phyloP scores from a whole-genome alignment of 2,113 vertebrate genomes.

The Anthoscopus minutus region DNA sequence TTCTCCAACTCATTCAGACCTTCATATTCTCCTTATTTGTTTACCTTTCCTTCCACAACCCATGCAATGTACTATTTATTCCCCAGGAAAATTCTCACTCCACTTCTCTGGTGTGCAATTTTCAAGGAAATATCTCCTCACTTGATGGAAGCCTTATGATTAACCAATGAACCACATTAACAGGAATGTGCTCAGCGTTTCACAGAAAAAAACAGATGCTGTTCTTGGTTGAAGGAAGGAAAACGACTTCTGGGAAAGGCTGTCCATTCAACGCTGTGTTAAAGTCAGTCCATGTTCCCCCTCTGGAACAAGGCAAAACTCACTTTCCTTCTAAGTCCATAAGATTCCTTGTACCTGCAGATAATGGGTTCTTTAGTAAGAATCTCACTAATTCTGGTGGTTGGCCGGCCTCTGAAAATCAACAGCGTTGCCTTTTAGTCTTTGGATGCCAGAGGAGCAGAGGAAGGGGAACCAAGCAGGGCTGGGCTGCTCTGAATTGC shows the following conservation, averaged over 20 bases:
- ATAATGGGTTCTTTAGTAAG: background rate
- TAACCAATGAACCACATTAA: background rate
- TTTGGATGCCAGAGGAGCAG: background rate
- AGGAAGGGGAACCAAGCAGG: background rate
- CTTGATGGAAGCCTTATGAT: rapidly evolving
- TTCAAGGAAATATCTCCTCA: background rate
- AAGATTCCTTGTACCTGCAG: background rate
- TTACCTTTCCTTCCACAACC: background rate
- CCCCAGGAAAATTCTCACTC: background rate
- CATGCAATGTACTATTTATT: background rate
- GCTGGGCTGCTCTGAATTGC: background rate
- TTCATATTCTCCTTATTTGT: background rate
- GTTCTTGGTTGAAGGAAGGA: background rate
- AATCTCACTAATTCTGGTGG: background rate
- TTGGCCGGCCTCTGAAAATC: background rate
- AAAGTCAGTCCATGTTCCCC: background rate
- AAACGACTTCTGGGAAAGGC: background rate
- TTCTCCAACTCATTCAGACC: background rate
- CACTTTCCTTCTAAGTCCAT: background rate
- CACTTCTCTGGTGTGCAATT: background rate
- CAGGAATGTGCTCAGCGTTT: background rate
- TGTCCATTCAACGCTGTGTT: background rate
- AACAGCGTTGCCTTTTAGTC: rapidly evolving
- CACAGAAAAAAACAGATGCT: background rate
- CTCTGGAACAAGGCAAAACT: background rate